These are phyloP conservation scores for Entomobrya multifasciata DNA, from an alignment of 2,888 invertebrate species.

Conservation along the genomic window DNA sequence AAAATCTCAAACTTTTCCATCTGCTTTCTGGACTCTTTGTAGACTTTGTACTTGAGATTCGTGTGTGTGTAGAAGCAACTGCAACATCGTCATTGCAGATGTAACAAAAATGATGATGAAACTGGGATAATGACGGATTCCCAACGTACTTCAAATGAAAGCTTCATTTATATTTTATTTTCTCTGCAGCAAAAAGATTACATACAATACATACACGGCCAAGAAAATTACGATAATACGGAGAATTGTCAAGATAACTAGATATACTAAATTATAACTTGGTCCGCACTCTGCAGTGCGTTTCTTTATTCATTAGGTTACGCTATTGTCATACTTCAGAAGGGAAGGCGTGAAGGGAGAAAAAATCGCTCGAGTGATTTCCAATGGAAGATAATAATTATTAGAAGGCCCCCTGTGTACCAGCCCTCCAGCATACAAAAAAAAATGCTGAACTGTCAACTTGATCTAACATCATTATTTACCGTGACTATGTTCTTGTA, in stretches of 20 bases:
- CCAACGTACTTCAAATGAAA: constrained; percentile 19
- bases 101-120: constrained; percentile 32
- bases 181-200: neutral
- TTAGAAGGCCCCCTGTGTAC: constrained; percentile 65
- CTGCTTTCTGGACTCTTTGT: neutral
- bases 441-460: constrained; percentile 65
- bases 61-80: neutral
- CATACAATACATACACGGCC: constrained; percentile 18
- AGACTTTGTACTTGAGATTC: neutral
- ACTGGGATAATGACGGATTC: constrained; percentile 32
- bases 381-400: constrained; percentile 78
- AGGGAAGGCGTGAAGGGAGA: constrained; percentile 77
- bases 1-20: constrained; percentile 18
- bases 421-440: constrained; percentile 54
- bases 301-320: constrained; percentile 23
- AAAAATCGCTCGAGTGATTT: constrained; percentile 73
- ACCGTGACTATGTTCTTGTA: constrained; percentile 56
- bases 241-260: constrained; percentile 46
- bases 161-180: constrained; percentile 20
- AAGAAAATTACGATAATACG: constrained; percentile 39
- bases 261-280: constrained; percentile 44
- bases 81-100: constrained; percentile 15
- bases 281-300: constrained; percentile 39
- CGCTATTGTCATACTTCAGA: constrained; percentile 46
- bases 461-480: constrained; percentile 74